Evolutionary conservation across 1,140 invertebrate genomes (phyloP).

Genomic region (Meteorus sp.): DNA sequence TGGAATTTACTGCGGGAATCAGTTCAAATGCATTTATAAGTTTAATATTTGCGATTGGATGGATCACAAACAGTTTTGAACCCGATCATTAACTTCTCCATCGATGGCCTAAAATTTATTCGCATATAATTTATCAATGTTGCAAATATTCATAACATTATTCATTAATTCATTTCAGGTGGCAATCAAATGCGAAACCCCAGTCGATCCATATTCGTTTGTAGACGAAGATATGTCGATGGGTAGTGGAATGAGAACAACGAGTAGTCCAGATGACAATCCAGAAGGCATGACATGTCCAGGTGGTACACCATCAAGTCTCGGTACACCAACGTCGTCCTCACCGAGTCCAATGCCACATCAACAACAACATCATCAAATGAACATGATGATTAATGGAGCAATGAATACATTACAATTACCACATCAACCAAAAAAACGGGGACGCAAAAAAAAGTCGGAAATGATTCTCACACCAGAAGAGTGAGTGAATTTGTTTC

Average conservation of each 20-base stretch:
- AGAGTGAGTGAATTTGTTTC: constrained; percentile 52
- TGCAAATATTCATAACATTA: no score
- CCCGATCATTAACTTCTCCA: no score
- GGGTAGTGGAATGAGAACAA: constrained; percentile 50
- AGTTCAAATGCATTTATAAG: no score
- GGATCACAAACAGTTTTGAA: neutral
- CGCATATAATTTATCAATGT: no score
- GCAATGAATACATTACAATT: constrained; percentile 62
- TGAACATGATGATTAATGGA: constrained; percentile 55
- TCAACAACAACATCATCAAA: constrained; percentile 45
- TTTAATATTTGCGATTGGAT: neutral
- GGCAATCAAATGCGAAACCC: constrained; percentile 66
- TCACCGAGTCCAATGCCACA: constrained; percentile 44
- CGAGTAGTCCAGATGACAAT: constrained; percentile 51
- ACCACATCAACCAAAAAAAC: constrained; percentile 74
- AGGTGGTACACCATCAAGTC: constrained; percentile 43
- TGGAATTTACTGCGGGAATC: no score
- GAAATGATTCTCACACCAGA: constrained; percentile 60
- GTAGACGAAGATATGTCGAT: constrained; percentile 72
- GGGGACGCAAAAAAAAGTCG: constrained; percentile 78
- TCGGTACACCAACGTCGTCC: constrained; percentile 49
- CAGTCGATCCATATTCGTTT: constrained; percentile 78
- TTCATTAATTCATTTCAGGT: constrained; percentile 39
- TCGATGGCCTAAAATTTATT: no score
- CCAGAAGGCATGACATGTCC: constrained; percentile 47